A percentile compares a stretch with the other conserved stretches of the same genome.
Evolutionary conservation across 1,140 invertebrate species (phyloP).

Genomic region (Neelides sp.): DNA sequence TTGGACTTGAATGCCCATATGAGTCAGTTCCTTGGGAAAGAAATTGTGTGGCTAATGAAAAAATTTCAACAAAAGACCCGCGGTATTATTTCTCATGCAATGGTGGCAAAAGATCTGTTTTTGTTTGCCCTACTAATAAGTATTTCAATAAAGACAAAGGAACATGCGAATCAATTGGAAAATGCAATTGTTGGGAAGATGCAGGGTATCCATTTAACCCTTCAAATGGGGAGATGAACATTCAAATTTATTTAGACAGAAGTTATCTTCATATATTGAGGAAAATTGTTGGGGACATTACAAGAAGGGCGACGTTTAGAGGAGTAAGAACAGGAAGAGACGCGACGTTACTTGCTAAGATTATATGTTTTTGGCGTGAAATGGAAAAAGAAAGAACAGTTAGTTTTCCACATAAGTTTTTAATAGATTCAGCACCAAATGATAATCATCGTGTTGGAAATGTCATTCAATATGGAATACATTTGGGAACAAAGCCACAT

Average conservation of each 20-base stretch:
- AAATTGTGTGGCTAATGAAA: conserved; percentile 12
- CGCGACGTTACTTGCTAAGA: conserved; percentile 6
- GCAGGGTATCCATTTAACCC: conserved; percentile 11
- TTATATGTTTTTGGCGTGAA: conserved; percentile 29
- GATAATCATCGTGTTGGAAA: too few species aligned
- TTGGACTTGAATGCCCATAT: neutral
- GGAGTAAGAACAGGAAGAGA: conserved; percentile 5
- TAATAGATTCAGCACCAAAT: too few species aligned
- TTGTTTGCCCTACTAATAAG: conserved; percentile 22
- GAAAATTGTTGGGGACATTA: conserved; percentile 2
- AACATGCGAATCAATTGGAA: conserved; percentile 8
- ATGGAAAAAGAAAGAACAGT: conserved; percentile 26
- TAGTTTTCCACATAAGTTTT: conserved; percentile 9
- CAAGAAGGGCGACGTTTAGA: neutral
- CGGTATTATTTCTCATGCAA: conserved; percentile 16
- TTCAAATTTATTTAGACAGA: conserved; percentile 23
- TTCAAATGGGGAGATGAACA: neutral
- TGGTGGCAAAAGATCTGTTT: conserved; percentile 3
- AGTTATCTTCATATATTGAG: conserved; percentile 16
- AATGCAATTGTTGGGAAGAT: conserved; percentile 25
- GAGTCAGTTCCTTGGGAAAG: conserved; percentile 17
- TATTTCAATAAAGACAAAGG: conserved; percentile 17
- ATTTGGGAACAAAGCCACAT: too few species aligned
- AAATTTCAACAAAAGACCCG: conserved; percentile 19
- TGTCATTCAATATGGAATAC: too few species aligned